Conservation (phyloP, 2,113 vertebrate species). For the Gila orcuttii region DNA sequence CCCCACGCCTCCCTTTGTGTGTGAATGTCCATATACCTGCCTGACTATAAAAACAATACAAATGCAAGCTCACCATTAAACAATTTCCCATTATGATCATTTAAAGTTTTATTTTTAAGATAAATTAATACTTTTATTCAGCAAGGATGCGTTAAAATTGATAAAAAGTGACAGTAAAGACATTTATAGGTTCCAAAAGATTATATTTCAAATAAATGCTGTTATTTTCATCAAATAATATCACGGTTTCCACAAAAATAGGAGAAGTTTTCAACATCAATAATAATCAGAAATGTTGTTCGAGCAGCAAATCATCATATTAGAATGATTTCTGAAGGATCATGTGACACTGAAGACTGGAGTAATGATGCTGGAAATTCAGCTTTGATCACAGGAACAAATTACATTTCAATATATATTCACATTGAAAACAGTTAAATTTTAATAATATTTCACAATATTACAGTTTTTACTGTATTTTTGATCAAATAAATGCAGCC, state of each 20-base stretch:
- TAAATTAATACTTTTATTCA: neutral
- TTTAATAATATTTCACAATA: neutral
- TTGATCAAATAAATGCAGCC: neutral
- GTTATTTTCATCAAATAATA: too few relatives aligned
- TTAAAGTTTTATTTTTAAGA: neutral
- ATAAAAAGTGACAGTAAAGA: neutral
- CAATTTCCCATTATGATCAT: neutral
- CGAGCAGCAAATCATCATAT: neutral
- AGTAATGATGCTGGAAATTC: neutral
- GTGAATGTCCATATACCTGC: constrained; percentile 16
- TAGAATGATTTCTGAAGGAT: neutral
- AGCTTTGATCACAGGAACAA: neutral
- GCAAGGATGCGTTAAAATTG: neutral
- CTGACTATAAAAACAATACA: constrained; percentile 35
- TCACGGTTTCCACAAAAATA: neutral
- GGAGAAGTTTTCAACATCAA: neutral
- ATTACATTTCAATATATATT: neutral
- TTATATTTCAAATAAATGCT: neutral
- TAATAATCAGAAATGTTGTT: neutral
- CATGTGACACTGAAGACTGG: neutral
- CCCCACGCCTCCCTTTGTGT: constrained; percentile 6
- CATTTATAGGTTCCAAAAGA: neutral
- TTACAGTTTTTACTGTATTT: neutral
- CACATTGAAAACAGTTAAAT: neutral
- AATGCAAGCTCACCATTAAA: neutral